Evolutionary conservation across 2,113 vertebrate species (phyloP).

Genomic region (Ursus arctos): DNA sequence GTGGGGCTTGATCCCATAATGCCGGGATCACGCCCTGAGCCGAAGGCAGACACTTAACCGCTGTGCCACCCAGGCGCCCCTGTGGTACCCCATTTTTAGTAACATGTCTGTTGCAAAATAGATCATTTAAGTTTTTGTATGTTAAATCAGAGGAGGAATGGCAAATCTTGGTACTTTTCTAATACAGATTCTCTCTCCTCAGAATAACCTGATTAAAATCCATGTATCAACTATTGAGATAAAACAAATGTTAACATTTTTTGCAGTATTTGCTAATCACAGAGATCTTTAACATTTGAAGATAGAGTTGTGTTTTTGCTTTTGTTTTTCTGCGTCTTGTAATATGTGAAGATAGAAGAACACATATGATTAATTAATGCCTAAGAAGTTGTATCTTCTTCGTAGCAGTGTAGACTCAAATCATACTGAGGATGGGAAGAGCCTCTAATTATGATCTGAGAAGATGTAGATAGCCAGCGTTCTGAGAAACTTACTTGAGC

Average conservation of each 20-base stretch:
- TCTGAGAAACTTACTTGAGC: constrained; percentile 20
- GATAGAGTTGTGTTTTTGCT: background rate
- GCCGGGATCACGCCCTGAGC: no score
- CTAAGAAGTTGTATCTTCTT: background rate
- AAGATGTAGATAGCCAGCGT: background rate
- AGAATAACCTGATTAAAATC: background rate
- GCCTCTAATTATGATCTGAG: background rate
- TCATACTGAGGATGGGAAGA: background rate
- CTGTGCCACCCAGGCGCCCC: no score
- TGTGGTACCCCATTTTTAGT: background rate
- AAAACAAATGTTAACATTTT: background rate
- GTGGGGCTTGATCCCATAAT: no score
- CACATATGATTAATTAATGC: background rate
- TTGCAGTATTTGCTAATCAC: background rate
- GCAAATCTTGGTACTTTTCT: background rate
- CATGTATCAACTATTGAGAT: background rate
- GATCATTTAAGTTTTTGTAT: background rate
- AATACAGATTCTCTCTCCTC: background rate
- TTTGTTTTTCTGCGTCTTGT: background rate
- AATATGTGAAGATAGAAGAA: constrained; percentile 31
- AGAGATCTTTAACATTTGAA: constrained; percentile 44
- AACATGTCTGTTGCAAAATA: background rate
- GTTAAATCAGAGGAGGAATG: constrained; percentile 18
- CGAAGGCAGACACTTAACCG: no score
- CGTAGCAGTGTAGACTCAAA: background rate